phyloP scores from a whole-genome alignment of 2,797 vertebrate genomes.

The Clarias fuscus region DNA sequence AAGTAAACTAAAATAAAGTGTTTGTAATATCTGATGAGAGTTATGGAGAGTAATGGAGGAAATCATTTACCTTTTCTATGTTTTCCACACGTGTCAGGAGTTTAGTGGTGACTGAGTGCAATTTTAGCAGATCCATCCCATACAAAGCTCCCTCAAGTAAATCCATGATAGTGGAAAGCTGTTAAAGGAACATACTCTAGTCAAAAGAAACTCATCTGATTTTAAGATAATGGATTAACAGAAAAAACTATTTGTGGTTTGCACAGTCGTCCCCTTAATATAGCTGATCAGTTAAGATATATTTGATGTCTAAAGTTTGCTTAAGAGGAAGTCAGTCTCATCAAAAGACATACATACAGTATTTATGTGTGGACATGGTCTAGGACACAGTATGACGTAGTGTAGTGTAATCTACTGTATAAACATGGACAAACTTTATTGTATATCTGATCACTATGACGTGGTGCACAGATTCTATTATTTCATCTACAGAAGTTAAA shows the following conservation, averaged over 20 bases:
- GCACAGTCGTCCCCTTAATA: background rate
- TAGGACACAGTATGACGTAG: background rate
- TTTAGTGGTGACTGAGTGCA: slow-evolving; percentile 89
- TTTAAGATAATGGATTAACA: background rate
- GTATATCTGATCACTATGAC: background rate
- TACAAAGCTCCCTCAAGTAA: slow-evolving; percentile 89
- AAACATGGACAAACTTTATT: background rate
- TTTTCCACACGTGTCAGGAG: slow-evolving; percentile 85
- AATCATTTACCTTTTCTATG: slow-evolving; percentile 83
- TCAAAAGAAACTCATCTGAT: background rate
- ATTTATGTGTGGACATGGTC: background rate
- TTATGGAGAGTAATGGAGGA: background rate
- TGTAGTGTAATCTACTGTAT: background rate
- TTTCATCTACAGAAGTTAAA: background rate
- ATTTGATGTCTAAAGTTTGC: background rate
- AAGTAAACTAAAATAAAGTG: background rate
- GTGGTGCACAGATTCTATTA: background rate
- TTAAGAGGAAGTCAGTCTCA: background rate
- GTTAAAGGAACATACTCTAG: slow-evolving; percentile 38
- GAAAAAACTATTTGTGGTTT: background rate
- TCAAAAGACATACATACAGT: background rate
- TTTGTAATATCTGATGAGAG: background rate
- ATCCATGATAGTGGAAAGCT: slow-evolving; percentile 88
- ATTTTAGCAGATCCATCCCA: slow-evolving; percentile 89
- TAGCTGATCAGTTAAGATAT: background rate